Evolutionary conservation across 2,888 invertebrate genomes (phyloP), one percentile per base, ranked within the genome.

Genomic region (Mystacides longicornis): DNA sequence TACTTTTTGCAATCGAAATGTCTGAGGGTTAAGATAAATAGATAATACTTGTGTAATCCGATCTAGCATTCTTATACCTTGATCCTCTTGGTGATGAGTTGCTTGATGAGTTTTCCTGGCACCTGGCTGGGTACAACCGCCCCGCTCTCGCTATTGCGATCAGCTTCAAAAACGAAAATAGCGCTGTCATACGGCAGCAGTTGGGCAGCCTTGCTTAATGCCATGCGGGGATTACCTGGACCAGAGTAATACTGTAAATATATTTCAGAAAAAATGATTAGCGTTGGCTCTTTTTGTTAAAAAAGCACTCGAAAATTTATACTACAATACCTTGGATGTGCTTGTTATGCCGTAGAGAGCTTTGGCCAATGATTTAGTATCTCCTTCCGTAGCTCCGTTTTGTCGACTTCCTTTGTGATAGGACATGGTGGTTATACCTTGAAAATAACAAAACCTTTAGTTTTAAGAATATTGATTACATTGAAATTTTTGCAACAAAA

Each of bases 111-210:
- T 14, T 51, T 49, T 2, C 54, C 49, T 2, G 58, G 52, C 0
- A 73, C 73, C 54, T 75, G 58, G 0, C 75, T 74, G 2, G 73
- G 58, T 0, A 74, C 73, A 72, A 65, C 16, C 69, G 64, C 56
- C 73, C 76, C 27, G 5, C 5, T 11, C 11, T 11, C 27, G 3
- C 37, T 16, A 37, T 37, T 37, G 75, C 75, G 31, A 73, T 70
- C 55, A 81, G 80, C 0, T 82, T 80, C 56, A 48, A 84, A 75
- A 45, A 85, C 68, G 64, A 86, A 78, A 9, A 85, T 71, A 0
- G 81, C 83, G 59, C 81, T 81, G 65, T 82, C 81, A 60, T 80
- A 80, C 0, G 83, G 83, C 52, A 85, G 77, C 58, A 81, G 63
- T 58, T 81, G 79, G 0, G 80, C 78, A 0, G 84, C 82, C 31